Conservation (phyloP, 2,797 vertebrate genomes). For the Poeciliopsis gracilis region DNA sequence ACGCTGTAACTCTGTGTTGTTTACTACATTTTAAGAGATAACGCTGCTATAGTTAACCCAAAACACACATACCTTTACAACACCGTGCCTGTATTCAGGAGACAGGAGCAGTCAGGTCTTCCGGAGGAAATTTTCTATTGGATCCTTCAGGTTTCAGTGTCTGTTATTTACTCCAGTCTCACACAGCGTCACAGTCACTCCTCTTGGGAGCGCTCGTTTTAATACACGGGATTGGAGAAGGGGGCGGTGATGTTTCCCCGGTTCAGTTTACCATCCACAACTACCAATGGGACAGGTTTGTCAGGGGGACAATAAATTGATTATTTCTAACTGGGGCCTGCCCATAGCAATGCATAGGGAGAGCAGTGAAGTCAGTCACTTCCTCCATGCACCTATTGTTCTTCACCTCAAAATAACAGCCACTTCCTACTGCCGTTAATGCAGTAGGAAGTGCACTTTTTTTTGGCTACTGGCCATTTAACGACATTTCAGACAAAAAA, state of each 20-base stretch:
- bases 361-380: too few relatives aligned
- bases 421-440: too few relatives aligned
- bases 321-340: neutral
- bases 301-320: neutral
- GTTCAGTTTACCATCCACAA: neutral
- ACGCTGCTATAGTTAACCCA: neutral
- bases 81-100: neutral
- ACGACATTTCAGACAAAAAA: too few relatives aligned
- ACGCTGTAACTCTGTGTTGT: neutral
- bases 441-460: too few relatives aligned
- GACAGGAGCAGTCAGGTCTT: neutral
- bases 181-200: neutral
- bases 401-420: too few relatives aligned
- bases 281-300: neutral
- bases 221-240: neutral
- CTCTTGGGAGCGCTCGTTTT: slow-evolving; percentile 2
- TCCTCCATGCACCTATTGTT: too few relatives aligned
- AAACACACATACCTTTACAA: neutral
- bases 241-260: neutral
- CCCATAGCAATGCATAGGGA: too few relatives aligned
- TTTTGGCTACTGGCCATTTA: too few relatives aligned
- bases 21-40: neutral
- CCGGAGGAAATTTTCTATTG: neutral
- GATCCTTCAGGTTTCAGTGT: neutral
- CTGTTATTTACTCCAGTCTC: neutral